A percentile compares a stretch with the other conserved stretches of the same genome.
Conservation (phyloP, 2,113 vertebrate genomes). For the Ibidorhyncha struthersii region DNA sequence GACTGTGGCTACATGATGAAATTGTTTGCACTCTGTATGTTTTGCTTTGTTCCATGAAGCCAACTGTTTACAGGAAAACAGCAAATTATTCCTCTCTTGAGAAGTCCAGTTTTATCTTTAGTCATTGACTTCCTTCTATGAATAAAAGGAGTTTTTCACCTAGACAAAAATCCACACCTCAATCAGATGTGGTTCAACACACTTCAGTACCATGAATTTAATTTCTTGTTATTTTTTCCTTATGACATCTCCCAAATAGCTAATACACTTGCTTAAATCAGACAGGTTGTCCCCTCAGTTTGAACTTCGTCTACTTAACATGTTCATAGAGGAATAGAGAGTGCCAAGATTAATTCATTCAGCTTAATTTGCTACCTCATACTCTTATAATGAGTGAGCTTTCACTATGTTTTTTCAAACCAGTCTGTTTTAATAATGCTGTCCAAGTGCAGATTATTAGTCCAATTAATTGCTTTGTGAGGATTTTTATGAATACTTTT, state of each 20-base stretch:
- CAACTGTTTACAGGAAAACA: neutral
- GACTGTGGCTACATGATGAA: neutral
- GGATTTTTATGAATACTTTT: constrained; percentile 32
- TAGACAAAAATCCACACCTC: neutral
- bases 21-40: neutral
- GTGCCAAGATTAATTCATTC: constrained; percentile 42
- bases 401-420: neutral
- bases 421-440: constrained; percentile 3
- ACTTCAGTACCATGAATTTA: neutral
- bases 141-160: neutral
- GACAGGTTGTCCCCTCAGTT: neutral
- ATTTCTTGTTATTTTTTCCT: neutral
- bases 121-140: neutral
- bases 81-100: neutral
- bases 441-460: constrained; percentile 7
- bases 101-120: neutral
- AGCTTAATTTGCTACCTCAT: constrained; percentile 44
- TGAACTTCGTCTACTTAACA: neutral
- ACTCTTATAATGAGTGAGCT: neutral
- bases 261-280: neutral
- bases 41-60: neutral
- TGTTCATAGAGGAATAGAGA: constrained; percentile 15
- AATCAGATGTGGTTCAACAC: neutral
- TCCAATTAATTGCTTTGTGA: constrained; percentile 50
- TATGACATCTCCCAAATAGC: neutral